Evolutionary conservation across 2,113 vertebrate species (phyloP).

Genomic region (Rana temporaria): DNA sequence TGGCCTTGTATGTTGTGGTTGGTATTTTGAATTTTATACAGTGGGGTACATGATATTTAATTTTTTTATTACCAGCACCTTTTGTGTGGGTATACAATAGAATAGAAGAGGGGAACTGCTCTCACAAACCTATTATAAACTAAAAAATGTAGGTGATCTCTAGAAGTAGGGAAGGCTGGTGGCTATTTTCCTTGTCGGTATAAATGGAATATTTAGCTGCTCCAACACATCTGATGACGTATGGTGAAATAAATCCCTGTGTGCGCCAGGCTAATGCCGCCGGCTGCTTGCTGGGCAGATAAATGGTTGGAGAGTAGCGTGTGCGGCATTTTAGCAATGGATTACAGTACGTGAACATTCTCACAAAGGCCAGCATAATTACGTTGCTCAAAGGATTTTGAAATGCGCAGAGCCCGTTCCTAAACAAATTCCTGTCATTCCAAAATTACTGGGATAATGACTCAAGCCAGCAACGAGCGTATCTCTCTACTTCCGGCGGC

Average conservation of each 20-base stretch:
- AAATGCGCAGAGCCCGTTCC: neutral
- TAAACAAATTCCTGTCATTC: conserved; percentile 54
- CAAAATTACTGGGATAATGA: conserved; percentile 13
- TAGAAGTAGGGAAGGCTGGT: too few relatives aligned
- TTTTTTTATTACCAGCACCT: too few relatives aligned
- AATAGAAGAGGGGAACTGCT: too few relatives aligned
- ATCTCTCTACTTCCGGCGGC: neutral
- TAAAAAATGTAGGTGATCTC: too few relatives aligned
- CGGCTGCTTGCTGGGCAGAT: neutral
- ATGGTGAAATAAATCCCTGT: neutral
- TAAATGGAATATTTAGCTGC: too few relatives aligned
- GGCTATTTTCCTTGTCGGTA: too few relatives aligned
- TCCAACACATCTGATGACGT: neutral
- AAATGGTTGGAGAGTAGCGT: neutral
- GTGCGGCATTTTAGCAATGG: conserved; percentile 32
- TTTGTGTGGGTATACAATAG: too few relatives aligned
- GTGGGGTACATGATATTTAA: too few relatives aligned
- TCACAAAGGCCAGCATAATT: conserved; percentile 26
- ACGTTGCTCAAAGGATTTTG: conserved; percentile 39
- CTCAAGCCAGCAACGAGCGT: neutral
- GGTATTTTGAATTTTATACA: too few relatives aligned
- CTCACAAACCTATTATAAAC: too few relatives aligned
- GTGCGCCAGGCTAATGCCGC: neutral
- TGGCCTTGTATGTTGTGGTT: too few relatives aligned
- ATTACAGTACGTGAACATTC: conserved; percentile 47